Percentiles rank a stretch among this genome's conserved stretches.
These are phyloP conservation scores for Drosophila obscura DNA, from an alignment of 1,140 invertebrate genomes.

Conservation along the genomic window DNA sequence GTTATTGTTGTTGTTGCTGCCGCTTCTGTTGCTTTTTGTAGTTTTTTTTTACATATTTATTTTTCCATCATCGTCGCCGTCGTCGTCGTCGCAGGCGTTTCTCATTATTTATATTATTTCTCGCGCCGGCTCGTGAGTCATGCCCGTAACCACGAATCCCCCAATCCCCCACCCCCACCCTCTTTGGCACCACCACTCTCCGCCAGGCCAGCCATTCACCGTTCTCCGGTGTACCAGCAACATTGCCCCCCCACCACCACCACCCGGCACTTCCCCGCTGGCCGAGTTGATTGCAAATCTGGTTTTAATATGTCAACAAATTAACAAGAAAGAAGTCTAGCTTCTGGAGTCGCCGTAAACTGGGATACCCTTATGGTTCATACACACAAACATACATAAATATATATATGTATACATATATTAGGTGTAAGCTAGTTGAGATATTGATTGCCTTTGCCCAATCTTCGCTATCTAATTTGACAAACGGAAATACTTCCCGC, in stretches of 20 bases:
- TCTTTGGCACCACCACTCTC: background rate
- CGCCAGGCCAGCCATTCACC: no score
- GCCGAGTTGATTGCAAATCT: constrained; percentile 79
- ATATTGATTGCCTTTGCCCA: no score
- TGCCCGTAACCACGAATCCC: constrained; percentile 26
- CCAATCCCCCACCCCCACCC: background rate
- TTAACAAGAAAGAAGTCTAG: constrained; percentile 48
- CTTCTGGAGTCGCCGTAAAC: no score
- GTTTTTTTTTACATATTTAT: constrained; percentile 49
- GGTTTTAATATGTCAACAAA: constrained; percentile 82
- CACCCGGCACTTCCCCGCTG: constrained; percentile 20
- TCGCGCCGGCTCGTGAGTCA: constrained; percentile 74
- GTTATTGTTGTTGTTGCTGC: background rate
- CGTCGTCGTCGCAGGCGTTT: constrained; percentile 60
- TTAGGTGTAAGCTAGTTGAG: no score
- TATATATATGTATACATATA: background rate
- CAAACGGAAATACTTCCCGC: background rate
- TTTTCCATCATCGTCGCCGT: constrained; percentile 39
- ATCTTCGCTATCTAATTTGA: background rate
- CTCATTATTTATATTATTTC: constrained; percentile 71
- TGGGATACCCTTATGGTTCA: no score
- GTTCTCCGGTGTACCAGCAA: constrained; percentile 18
- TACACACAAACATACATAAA: no score
- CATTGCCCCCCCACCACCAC: background rate
- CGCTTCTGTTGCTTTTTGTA: constrained; percentile 6